Evolutionary conservation across 2,797 vertebrate species (phyloP), one percentile per base, ranked within the genome.

Genomic region (Melopsittacus undulatus): DNA sequence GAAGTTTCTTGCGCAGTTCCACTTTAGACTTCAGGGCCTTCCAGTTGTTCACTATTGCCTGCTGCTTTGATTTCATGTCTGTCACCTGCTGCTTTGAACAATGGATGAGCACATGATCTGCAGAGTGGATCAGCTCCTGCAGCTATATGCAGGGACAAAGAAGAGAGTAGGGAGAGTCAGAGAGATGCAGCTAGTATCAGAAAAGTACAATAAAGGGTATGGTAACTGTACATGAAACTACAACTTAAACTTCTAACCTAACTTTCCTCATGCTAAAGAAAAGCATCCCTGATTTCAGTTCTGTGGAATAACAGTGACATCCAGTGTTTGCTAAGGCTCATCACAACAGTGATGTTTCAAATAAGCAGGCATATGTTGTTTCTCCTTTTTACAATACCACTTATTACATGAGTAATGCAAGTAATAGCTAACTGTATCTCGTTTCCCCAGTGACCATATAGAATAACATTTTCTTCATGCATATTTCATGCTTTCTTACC

Each of bases 21-120:
- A 98, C 80, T 34, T 89, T 95, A n/a, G 91, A 92, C 29, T 97
- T 98, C 23, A 99, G 97, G 66, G 93, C 96, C 87, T 98, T 98
- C 99, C 99, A 99, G 62, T 78, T 97, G 88, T 98, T 98, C 48
- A 96, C 97, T 92, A 99, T 95, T 29, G 98, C 97, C 91, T 98
- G 97, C 92, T 99, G 98, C 66, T 97, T 97, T 30, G 97, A 87
- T 96, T 97, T 98, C 27, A 99, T 92, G 3, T 94, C 89, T 22
- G 61, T 87, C 74, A 92, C 97, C 92, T 98, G 97, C 46, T 96
- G 92, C 30, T 95, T 74, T 0, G 97, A 96, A 87, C 98, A 98
- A 26, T 91, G 89, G 32, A 94, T 76, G 95, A 98, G 92, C 70
- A 98, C 72, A 0, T 42, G n/a, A 36, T 97, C 97, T 2, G 97